Conservation (phyloP, 2,797 vertebrate species). For the Neopelma chrysocephalum region DNA sequence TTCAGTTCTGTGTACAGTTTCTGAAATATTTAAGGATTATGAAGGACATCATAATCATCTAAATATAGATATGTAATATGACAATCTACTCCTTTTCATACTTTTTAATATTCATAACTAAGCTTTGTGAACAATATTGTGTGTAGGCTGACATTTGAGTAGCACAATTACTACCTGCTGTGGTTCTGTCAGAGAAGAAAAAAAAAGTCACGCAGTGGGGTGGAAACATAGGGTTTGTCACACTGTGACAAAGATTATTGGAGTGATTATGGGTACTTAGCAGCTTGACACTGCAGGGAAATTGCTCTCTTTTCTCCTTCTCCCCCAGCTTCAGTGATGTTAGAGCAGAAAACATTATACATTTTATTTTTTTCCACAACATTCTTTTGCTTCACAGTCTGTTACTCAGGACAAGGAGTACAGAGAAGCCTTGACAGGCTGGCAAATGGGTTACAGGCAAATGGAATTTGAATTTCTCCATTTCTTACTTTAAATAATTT, state of each 20-base stretch:
- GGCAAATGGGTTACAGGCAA: not conserved
- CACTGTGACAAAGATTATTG: conserved; percentile 6
- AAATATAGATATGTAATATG: conserved; percentile 37
- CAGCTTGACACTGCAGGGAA: conserved; percentile 14
- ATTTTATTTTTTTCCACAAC: not conserved
- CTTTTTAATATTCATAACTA: conserved; percentile 22
- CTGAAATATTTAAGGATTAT: not conserved
- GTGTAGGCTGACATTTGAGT: conserved; percentile 53
- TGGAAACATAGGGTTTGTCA: conserved; percentile 27
- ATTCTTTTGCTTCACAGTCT: not conserved
- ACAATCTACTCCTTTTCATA: conserved; percentile 23
- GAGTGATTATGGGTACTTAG: conserved; percentile 22
- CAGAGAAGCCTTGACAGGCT: not conserved
- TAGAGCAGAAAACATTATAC: not conserved
- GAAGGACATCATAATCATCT: not conserved
- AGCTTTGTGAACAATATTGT: conserved; percentile 29
- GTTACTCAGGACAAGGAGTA: not conserved
- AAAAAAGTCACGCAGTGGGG: not conserved
- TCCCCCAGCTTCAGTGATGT: not conserved
- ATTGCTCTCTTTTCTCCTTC: not conserved
- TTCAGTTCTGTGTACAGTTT: not conserved
- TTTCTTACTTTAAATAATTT: not conserved
- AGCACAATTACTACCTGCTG: conserved; percentile 61
- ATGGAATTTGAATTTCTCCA: not conserved
- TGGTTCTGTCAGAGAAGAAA: conserved; percentile 16